Evolutionary conservation across 2,113 vertebrate species (phyloP), one percentile per base, ranked within the genome.

Genomic region (Lampris incognitus): DNA sequence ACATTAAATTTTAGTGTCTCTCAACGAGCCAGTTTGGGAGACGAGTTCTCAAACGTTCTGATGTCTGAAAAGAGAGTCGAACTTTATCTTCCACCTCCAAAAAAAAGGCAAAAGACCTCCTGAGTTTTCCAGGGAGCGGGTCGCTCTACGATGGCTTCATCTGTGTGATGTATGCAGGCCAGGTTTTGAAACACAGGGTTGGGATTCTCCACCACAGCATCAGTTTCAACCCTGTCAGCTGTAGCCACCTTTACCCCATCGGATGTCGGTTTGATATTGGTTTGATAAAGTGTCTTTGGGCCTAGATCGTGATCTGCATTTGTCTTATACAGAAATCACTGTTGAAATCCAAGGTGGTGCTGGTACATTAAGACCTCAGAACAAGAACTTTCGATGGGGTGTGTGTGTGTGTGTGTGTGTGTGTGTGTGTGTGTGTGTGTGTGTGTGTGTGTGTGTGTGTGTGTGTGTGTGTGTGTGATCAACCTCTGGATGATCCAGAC

Each of bases 161-260:
- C 7, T 5, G 44, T 46, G 44, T 46, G 7, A 46, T 46, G 4
- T 46, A 24, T 24, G 24, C 24, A 24, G 24, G 24, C 24, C 24
- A 24, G 24, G 24, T 39, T 55, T 66, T 62, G 69, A 64, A 77
- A 58, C 71, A 57, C 64, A 24, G 46, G 52, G 42, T 46, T 41
- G 66, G 52, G 39, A 6, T 75, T 64, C 65, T 3, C 1, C 66
- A 46, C 55, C 52, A 64, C 41, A 80, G 84, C 89, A 85, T 87
- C 74, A 83, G 85, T 66, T 74, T 66, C 24, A 24, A 24, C 24
- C 50, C 50, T 39, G 51, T 86, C 71, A 51, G 80, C 72, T 74
- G 77, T 82, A 84, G 83, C 82, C 9, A 24, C 24, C 24, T 24
- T 24, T 24, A 24, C 24, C 24, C 24, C 24, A 24, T 24, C 24